A percentile compares a stretch with the other conserved stretches of the same genome.
Evolutionary conservation across 2,888 invertebrate species (phyloP).

Genomic region (Congeria kusceri): DNA sequence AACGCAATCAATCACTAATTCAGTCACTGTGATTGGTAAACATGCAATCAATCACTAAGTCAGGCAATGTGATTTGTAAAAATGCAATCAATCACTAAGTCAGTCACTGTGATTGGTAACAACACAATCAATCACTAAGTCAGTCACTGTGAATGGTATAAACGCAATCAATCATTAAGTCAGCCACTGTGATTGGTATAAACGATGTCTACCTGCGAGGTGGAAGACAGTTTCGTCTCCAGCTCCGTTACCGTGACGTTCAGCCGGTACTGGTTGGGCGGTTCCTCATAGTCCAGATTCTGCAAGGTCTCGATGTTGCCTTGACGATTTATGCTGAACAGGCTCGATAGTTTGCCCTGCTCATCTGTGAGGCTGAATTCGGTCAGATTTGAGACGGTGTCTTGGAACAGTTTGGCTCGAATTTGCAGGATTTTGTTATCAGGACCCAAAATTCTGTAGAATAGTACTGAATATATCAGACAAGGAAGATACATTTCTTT

Average conservation of each 20-base stretch:
- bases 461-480: too few relatives aligned
- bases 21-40: too few relatives aligned
- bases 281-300: conserved; percentile 96
- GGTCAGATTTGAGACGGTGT: conserved; percentile 88
- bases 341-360: conserved; percentile 91
- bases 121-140: too few relatives aligned
- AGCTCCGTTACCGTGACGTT: conserved; percentile 97
- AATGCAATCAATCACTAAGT: too few relatives aligned
- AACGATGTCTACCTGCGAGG: conserved; percentile 92
- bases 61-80: too few relatives aligned
- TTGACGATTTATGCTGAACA: conserved; percentile 73
- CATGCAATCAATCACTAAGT: too few relatives aligned
- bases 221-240: conserved; percentile 97
- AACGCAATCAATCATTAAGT: too few relatives aligned
- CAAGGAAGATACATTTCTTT: too few relatives aligned
- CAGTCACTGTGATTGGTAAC: too few relatives aligned
- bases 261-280: conserved; percentile 91
- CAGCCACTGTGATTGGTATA: too few relatives aligned
- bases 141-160: too few relatives aligned
- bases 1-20: too few relatives aligned
- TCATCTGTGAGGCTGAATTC: conserved; percentile 98
- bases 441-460: conserved; percentile 76
- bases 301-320: conserved; percentile 97
- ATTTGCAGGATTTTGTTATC: conserved; percentile 90
- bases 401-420: conserved; percentile 98